Evolutionary conservation across 1,140 invertebrate genomes (phyloP), one percentile per base, ranked within the genome.

Genomic region (Helicoverpa armigera): DNA sequence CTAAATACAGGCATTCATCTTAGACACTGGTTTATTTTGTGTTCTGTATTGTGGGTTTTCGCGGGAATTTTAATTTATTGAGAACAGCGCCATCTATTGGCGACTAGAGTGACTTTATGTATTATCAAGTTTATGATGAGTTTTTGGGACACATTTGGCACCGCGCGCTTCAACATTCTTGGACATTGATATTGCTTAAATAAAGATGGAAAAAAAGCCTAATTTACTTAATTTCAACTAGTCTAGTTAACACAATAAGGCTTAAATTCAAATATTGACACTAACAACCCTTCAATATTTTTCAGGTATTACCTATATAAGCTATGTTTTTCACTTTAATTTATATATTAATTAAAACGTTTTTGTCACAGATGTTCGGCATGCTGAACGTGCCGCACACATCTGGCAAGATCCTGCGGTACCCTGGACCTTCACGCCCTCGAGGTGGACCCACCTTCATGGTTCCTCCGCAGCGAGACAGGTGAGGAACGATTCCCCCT

Each of bases 401-500:
- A 1, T 92, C 92, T 7, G 93, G 92, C 48, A 94, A 94, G 88
- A 91, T 94, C 50, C 86, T 94, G 73, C 85, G 93, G 48, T 94
- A 89, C 85, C 87, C 93, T 0, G 93, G 93, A 50, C 93, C 93
- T 5, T 94, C 92, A 7, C 79, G 93, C 18, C 83, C 90, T 3
- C 85, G 93, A 7, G 90, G 91, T 2, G 86, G 81, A 16, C 82
- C 89, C 31, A 85, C 90, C 3, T 94, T 91, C 87, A 91, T 92
- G 91, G 91, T 94, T 10, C 93, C 93, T 10, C 93, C 93, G 2
- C 92, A 94, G 79, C 84, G 92, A 16, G 93, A 94, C 85, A 90
- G 92, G 93, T 94, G 82, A 82, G 58, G 23, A 29, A 5, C 2
- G 0, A 18, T 0, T 18, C 16, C 14, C 10, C 51, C n/a, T 13